Evolutionary conservation across 1,140 invertebrate genomes (phyloP), one percentile per base, ranked within the genome.

Genomic region (Leptinotarsa defecta): DNA sequence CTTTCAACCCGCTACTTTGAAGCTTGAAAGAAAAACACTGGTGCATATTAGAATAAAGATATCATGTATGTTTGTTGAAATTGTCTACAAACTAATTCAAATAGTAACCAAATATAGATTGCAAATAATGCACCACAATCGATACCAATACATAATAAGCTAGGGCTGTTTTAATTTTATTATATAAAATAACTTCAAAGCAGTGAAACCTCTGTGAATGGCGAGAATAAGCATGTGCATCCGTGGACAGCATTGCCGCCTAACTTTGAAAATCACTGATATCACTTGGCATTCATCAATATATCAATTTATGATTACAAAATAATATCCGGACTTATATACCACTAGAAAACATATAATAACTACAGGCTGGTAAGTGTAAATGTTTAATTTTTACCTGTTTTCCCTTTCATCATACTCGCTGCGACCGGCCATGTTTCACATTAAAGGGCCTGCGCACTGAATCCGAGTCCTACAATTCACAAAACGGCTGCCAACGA

Each of bases 401-500:
- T 83, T 84, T 77, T 84, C 83, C 73, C 83, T 79, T 78, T 85
- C 84, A 76, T 85, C 83, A 81, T 81, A 84, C 81, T 80, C 79
- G 80, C 80, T 80, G 76, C 84, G 83, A 76, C 82, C 83, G 78
- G 84, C 84, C 84, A 85, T 85, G 80, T 84, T 85, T 85, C 48
- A 74, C 43, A 68, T 74, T 68, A 74, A 61, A 34, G 68, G 63
- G 68, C 68, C 15, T 72, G 76, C 76, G 73, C 71, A 48, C 48
- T 68, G 64, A 3, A 49, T 67, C 63, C 48, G 34, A n/a, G 27
- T 15, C 34, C 8, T 43, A 43, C 34, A 11, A 67, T 43, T 43
- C 52, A 57, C 57, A 43, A 43, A 68, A 75, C 24, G 68, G 22
- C 64, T 27, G 65, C 73, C 22, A 68, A 52, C 22, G 65, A 57